phyloP scores from a whole-genome alignment of 2,113 vertebrate genomes.

The Anolis sagrei region DNA sequence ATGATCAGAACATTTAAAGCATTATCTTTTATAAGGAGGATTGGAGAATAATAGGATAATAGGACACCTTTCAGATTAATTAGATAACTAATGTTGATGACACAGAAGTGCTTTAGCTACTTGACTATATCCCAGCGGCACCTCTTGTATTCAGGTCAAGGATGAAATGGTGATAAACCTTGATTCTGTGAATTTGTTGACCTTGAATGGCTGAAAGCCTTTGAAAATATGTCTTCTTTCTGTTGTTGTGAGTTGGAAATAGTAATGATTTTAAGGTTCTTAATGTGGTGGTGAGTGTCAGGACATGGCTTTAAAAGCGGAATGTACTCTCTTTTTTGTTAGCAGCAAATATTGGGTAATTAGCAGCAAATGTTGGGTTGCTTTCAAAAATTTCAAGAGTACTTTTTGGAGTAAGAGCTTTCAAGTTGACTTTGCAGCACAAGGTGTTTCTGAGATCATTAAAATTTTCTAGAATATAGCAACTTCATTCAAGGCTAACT shows the following conservation, averaged over 20 bases:
- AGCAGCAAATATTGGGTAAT: no score
- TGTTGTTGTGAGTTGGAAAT: background rate
- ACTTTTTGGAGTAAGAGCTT: background rate
- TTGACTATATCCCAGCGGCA: background rate
- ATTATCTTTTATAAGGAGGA: background rate
- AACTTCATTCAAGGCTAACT: background rate
- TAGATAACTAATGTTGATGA: background rate
- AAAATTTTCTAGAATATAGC: background rate
- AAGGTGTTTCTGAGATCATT: background rate
- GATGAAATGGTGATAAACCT: background rate
- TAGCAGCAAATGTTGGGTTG: no score
- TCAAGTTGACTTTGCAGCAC: background rate
- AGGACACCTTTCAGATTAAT: background rate
- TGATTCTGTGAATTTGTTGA: background rate
- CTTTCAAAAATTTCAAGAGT: background rate
- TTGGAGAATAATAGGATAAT: background rate
- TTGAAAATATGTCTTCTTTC: background rate
- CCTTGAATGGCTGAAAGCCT: background rate
- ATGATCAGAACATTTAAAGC: background rate
- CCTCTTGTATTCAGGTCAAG: background rate
- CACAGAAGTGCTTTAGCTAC: background rate
- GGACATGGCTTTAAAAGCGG: background rate
- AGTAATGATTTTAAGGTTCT: background rate
- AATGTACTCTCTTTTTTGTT: no score
- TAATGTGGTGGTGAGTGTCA: background rate